phyloP scores from a whole-genome alignment of 2,113 vertebrate species.

The Sinocyclocheilus maitianheensis region DNA sequence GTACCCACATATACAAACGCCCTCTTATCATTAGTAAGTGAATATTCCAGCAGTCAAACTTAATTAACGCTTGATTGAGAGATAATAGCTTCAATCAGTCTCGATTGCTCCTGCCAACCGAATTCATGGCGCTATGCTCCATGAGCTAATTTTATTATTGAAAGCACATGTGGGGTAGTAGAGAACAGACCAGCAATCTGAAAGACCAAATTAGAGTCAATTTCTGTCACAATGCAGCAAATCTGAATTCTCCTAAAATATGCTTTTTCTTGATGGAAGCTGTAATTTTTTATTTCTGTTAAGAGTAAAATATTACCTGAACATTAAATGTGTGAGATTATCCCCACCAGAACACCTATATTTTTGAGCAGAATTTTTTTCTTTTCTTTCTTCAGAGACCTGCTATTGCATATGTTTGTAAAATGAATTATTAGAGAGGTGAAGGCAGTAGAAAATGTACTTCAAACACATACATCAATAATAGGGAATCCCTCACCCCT shows the following conservation, averaged over 20 bases:
- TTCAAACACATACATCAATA: background rate
- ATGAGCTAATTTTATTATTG: background rate
- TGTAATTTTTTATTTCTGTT: background rate
- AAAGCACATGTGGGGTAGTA: background rate
- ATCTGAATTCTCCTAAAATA: background rate
- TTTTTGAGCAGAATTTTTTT: background rate
- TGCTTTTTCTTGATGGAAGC: background rate
- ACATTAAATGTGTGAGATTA: background rate
- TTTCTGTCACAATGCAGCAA: background rate
- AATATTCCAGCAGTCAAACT: conserved; percentile 17
- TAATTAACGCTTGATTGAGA: conserved; percentile 44
- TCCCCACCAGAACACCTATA: background rate
- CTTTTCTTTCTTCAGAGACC: background rate
- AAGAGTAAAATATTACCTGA: background rate
- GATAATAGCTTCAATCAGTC: conserved; percentile 44
- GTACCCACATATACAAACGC: background rate
- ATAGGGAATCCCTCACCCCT: conserved; percentile 13
- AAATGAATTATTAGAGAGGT: background rate
- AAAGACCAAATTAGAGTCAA: background rate
- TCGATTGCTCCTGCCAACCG: conserved; percentile 13
- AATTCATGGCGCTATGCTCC: background rate
- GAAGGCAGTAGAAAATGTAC: background rate
- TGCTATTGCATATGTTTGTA: background rate
- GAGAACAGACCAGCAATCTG: background rate
- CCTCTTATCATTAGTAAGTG: conserved; percentile 2